These are phyloP conservation scores for Drosophila simulans DNA, from an alignment of 1,140 invertebrate genomes.

Conservation along the genomic window DNA sequence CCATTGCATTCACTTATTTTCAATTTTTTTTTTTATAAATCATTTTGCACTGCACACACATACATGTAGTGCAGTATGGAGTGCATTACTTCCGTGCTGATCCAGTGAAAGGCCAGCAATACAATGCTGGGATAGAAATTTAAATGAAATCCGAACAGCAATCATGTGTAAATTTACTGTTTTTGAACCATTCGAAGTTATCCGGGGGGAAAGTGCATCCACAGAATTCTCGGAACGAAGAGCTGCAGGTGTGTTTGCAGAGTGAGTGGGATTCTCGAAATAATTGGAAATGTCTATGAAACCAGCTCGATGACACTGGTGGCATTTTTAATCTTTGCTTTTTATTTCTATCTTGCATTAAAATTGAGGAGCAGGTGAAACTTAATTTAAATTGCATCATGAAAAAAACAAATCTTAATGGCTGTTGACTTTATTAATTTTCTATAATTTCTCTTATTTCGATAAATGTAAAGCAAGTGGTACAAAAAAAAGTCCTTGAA, in stretches of 20 bases:
- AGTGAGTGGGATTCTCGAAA: constrained; percentile 2
- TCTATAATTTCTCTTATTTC: background rate
- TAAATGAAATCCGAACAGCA: constrained; percentile 10
- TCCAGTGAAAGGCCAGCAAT: constrained; percentile 26
- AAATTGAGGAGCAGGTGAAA: background rate
- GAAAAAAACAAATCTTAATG: constrained; percentile 19
- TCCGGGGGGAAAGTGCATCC: constrained; percentile 9
- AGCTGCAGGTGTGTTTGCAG: constrained; percentile 5
- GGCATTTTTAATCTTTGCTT: background rate
- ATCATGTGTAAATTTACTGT: constrained; percentile 15
- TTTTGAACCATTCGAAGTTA: constrained; percentile 8
- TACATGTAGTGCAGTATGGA: constrained; percentile 4
- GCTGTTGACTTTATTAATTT: constrained; percentile 43
- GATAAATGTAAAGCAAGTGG: background rate
- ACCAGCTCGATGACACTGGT: constrained; percentile 2
- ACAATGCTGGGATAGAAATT: constrained; percentile 15
- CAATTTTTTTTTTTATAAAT: constrained; percentile 52
- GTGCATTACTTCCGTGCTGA: constrained; percentile 24
- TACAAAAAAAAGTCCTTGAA: background rate
- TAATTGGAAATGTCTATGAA: constrained; percentile 22
- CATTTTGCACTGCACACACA: constrained; percentile 60
- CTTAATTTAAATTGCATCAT: constrained; percentile 18
- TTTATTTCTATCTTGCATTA: background rate
- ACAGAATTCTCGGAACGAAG: background rate
- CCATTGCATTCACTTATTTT: constrained; percentile 60